phyloP scores from a whole-genome alignment of 2,888 invertebrate genomes.

The Girardia tigrina region DNA sequence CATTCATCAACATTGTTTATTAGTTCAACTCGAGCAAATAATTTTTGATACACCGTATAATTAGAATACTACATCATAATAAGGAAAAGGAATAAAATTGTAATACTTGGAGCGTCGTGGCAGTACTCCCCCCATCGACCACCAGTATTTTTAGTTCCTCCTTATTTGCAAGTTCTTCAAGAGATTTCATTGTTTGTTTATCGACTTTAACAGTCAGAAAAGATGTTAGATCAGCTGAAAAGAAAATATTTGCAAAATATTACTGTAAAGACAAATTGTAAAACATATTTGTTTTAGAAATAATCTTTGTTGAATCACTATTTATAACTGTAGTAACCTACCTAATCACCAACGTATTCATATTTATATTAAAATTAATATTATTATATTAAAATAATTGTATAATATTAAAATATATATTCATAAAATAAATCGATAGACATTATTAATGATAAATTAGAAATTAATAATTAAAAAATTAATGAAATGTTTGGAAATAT shows the following conservation, averaged over 20 bases:
- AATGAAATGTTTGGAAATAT: too few species aligned
- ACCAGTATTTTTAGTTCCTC: neutral
- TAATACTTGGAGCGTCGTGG: neutral
- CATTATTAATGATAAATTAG: too few species aligned
- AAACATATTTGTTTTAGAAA: too few species aligned
- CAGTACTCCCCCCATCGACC: neutral
- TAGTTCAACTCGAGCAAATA: neutral
- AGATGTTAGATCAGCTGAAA: neutral
- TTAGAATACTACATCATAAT: neutral
- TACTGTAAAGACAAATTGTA: neutral
- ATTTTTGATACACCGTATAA: conserved; percentile 1
- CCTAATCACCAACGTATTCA: too few species aligned
- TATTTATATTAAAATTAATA: too few species aligned
- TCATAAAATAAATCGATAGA: too few species aligned
- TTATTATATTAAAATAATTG: too few species aligned
- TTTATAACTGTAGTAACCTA: too few species aligned
- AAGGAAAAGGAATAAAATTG: neutral
- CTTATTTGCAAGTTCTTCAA: conserved; percentile 4
- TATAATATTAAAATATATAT: too few species aligned
- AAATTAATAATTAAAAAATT: too few species aligned
- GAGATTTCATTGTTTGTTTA: neutral
- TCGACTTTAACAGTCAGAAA: conserved; percentile 15
- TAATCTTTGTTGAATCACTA: too few species aligned
- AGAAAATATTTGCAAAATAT: too few species aligned
- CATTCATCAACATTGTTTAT: conserved; percentile 5